phyloP scores from a whole-genome alignment of 2,888 invertebrate genomes.

The Mongoloraphidia duomilia region DNA sequence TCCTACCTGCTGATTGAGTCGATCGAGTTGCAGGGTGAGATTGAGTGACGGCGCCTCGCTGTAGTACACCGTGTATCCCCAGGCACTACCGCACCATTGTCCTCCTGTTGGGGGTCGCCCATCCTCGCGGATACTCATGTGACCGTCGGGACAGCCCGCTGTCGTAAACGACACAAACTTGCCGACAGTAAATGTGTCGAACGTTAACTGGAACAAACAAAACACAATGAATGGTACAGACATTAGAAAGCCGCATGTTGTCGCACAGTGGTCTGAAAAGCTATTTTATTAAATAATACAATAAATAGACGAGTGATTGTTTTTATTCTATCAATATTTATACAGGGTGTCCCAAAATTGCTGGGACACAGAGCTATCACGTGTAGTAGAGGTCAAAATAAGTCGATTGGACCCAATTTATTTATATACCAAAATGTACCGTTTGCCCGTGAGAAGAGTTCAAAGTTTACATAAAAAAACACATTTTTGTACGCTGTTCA shows the following conservation, averaged over 20 bases:
- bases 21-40: conserved; percentile 53
- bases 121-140: conserved; percentile 61
- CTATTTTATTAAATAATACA: neutral
- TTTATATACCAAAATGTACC: too few relatives aligned
- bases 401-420: too few relatives aligned
- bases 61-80: conserved; percentile 76
- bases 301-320: too few relatives aligned
- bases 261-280: neutral
- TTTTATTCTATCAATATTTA: too few relatives aligned
- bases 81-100: conserved; percentile 72
- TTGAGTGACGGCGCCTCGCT: conserved; percentile 69
- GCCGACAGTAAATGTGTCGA: conserved; percentile 71
- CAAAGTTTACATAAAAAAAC: too few relatives aligned
- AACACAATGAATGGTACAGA: conserved; percentile 10
- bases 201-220: conserved; percentile 50
- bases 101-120: conserved; percentile 58
- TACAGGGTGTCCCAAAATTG: too few relatives aligned
- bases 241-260: conserved; percentile 4
- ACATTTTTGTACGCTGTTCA: too few relatives aligned
- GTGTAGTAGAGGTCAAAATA: too few relatives aligned
- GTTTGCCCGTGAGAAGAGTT: too few relatives aligned
- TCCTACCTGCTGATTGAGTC: conserved; percentile 57
- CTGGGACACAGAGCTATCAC: too few relatives aligned
- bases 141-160: conserved; percentile 69
- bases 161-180: conserved; percentile 64